Evolutionary conservation across 1,140 invertebrate genomes (phyloP), one percentile per base, ranked within the genome.

Genomic region (Phocides pigmalion): DNA sequence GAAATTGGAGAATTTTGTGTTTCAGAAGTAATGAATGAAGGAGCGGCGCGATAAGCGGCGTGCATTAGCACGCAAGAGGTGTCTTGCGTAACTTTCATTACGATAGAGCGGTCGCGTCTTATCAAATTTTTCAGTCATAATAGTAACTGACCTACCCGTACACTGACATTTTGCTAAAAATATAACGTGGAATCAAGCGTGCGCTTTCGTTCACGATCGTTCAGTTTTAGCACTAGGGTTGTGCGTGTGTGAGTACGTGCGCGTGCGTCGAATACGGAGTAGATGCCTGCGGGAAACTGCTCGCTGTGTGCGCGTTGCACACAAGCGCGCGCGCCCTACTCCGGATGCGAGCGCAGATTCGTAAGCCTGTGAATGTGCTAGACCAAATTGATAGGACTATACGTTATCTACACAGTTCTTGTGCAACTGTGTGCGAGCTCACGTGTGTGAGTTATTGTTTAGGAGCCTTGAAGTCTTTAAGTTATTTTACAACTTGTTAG

Each of bases 341-440:
- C 84, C 88, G 88, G 88, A 90, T 89, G 86, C 79, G 76, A 83
- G 72, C 85, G 79, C 86, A 85, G 83, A 87, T 87, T 87, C 85
- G 77, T 81, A 79, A 66, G 81, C 67, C 76, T 84, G 83, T 86
- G 85, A 87, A 84, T 84, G 79, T 82, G 71, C 83, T 87, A 90
- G 83, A 84, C 85, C 74, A 82, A 90, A 87, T 83, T 85, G 82
- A 87, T 87, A 87, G 76, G 59, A 79, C 73, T 78, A 64, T 72
- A 71, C 76, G 79, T 79, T 87, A 83, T 83, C 82, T 87, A 73
- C 61, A 68, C 70, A 16, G 12, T n/a, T 59, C 28, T 74, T 81
- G 77, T 74, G 62, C 70, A 73, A 68, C 68, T 54, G 72, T 78
- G 70, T 74, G 71, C 71, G 62, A 53, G 62, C 51, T 49, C 19